Conservation (phyloP, 2,797 vertebrate species). For the Myiotriccus ornatus region DNA sequence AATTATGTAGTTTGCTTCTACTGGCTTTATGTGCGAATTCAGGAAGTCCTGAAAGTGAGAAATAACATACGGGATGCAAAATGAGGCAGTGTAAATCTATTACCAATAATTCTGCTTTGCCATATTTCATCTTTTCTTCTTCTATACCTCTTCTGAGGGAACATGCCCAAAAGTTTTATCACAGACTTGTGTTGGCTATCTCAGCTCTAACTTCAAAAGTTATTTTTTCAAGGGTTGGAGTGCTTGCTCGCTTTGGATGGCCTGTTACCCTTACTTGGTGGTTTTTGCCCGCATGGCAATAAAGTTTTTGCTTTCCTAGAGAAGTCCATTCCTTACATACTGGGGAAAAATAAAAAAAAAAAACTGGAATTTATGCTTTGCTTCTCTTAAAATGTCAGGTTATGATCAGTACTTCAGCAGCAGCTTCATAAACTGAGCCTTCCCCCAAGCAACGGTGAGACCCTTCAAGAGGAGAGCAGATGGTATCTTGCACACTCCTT, state of each 20-base stretch:
- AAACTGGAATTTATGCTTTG: neutral
- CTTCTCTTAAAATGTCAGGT: neutral
- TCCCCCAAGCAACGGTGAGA: neutral
- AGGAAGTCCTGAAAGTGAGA: neutral
- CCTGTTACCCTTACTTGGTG: neutral
- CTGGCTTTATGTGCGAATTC: neutral
- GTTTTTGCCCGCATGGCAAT: neutral
- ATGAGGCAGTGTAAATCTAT: neutral
- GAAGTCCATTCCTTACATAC: neutral
- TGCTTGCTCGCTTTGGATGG: neutral
- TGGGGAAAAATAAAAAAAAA: neutral
- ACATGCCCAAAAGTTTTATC: neutral
- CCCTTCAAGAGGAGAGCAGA: neutral
- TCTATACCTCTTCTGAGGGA: neutral
- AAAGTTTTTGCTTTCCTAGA: neutral
- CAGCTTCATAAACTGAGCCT: neutral
- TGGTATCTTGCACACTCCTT: neutral
- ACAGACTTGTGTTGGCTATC: neutral
- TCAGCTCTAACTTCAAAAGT: neutral
- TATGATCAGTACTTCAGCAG: neutral
- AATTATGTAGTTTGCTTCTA: constrained; percentile 32
- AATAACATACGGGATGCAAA: neutral
- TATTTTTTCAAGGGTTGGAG: neutral
- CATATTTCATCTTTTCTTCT: neutral
- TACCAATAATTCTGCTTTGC: neutral